Conservation (phyloP, 2,888 invertebrate genomes). For the Exocentrus adspersus region DNA sequence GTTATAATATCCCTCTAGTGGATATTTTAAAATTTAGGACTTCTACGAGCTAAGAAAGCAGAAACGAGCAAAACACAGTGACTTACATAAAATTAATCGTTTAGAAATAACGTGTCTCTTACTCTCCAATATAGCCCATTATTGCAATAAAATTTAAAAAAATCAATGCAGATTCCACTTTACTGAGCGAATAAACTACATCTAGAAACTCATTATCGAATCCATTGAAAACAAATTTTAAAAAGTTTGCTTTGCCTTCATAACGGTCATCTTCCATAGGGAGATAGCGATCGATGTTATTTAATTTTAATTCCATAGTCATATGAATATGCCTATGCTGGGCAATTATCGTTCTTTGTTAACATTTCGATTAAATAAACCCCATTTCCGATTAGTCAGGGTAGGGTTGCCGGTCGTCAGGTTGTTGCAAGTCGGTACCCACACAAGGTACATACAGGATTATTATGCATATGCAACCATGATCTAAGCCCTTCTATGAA, state of each 20-base stretch:
- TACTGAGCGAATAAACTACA: too few species aligned
- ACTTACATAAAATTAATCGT: too few species aligned
- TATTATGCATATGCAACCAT: background rate
- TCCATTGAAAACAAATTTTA: background rate
- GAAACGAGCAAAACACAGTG: too few species aligned
- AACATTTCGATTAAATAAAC: background rate
- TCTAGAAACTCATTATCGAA: too few species aligned
- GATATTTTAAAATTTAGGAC: too few species aligned
- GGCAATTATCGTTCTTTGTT: background rate
- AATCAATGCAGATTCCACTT: too few species aligned
- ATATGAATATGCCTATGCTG: background rate
- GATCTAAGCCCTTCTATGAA: background rate
- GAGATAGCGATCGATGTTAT: constrained; percentile 42
- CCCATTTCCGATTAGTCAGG: background rate
- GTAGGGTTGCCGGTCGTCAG: background rate
- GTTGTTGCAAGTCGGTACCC: background rate
- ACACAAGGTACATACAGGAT: background rate
- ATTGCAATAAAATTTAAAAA: too few species aligned
- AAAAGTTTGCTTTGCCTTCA: background rate
- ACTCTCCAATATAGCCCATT: too few species aligned
- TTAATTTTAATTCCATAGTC: constrained; percentile 23
- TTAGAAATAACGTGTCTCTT: too few species aligned
- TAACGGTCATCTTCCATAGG: constrained; percentile 27
- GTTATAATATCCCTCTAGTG: too few species aligned
- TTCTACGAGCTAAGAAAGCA: too few species aligned